Evolutionary conservation across 2,113 vertebrate genomes (phyloP), one percentile per base, ranked within the genome.

Genomic region (Callipepla squamata): DNA sequence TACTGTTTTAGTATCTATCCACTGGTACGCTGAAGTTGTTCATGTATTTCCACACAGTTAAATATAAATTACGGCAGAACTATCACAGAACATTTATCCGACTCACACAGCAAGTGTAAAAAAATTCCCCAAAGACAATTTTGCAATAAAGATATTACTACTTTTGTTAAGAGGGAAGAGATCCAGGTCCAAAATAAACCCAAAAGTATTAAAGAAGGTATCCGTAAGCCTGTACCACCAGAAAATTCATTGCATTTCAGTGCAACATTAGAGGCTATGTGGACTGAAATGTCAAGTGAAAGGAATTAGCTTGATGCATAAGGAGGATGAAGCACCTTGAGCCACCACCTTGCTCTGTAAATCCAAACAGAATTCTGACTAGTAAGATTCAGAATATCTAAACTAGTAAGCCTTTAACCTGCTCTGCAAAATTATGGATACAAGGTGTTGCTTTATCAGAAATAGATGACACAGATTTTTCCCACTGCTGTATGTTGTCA

Each of bases 211-310:
- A 3, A 9, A 47, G 59, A 45, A 45, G 1, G 1, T 36, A 21
- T 55, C 20, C 5, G 6, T 5, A 19, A 80, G 11, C 8, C 23
- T 36, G 36, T 21, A 73, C 13, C 0, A 1, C 8, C 0, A 61
- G 40, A 74, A 68, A 53, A 70, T 50, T 50, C 4, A 13, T 58
- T 83, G 10, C 1, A 20, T 18, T 70, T 67, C 6, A 3, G 11
- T 66, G 6, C 45, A 62, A 63, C 47, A 32, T 51, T 38, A 47
- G 30, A 86, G 21, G 12, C 16, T 30, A 8, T 57, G 21, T 5
- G 53, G 13, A 36, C 28, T n/a, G 5, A 86, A 84, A 84, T 13
- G 7, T 68, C 51, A 85, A 62, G 20, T n/a, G 13, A 42, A 80
- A 32, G 45, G 30, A 68, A 78, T 11, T 25, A 28, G 5, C 19